Evolutionary conservation across 2,113 vertebrate species (phyloP), one percentile per base, ranked within the genome.

Genomic region (Arothron firmamentum): DNA sequence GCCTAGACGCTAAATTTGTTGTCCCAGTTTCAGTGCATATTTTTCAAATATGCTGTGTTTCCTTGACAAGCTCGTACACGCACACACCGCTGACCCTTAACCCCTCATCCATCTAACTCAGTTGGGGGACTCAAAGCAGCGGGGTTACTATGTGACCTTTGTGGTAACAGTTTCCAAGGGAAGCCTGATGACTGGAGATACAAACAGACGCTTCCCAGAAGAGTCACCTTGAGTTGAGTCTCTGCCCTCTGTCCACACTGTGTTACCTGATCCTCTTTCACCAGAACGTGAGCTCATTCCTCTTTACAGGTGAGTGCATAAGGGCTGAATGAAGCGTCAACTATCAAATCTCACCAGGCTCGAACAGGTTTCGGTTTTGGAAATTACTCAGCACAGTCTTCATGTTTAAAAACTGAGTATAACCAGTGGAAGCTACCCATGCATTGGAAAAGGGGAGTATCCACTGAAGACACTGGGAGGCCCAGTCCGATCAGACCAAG

Each of bases 361-460:
- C 28, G 69, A 70, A 70, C 53, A 51, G 41, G 47, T 66, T 68
- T 66, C 12, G 51, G 31, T 45, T 31, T 15, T 60, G 61, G 51
- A 67, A 52, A 38, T 55, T 28, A 52, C 14, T 18, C 23, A 14
- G 42, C 52, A 7, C 25, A 23, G 21, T 23, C 21, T 23, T 23
- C 21, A 3, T 28, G 25, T 28, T 28, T 15, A 0, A 5, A 18
- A 57, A 9, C 41, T 20, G 10, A 13, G 68, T 67, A 66, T n/a
- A 13, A 46, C 48, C 21, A 52, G 42, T 79, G 70, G 52, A 75
- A 45, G 59, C 59, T 55, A 71, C 62, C 74, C 75, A 81, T 82
- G 79, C 47, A 57, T 72, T 58, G 45, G 46, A 20, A 59, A 70
- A 53, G 53, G 55, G 62, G 58, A 52, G 62, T 62, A 53, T 60